Percentiles rank a stretch among this genome's conserved stretches.
Conservation (phyloP, 2,888 invertebrate species). For the Diplolepis rosae region DNA sequence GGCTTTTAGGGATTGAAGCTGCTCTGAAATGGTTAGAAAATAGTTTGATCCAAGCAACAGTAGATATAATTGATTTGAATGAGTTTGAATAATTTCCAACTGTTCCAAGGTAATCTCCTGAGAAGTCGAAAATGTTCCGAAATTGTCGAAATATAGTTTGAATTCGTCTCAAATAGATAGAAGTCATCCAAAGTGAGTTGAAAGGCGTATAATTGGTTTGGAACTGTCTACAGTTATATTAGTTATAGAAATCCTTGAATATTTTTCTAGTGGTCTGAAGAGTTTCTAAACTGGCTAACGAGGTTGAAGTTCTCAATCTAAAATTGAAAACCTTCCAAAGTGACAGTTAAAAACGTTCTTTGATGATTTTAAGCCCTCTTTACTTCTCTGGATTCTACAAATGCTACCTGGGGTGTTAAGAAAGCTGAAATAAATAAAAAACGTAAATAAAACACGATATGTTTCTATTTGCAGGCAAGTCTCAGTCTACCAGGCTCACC, state of each 20-base stretch:
- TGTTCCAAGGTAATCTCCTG: not conserved
- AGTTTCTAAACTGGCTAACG: no score
- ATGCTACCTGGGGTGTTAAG: not conserved
- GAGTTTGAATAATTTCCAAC: not conserved
- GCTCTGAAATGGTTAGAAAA: not conserved
- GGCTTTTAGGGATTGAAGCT: not conserved
- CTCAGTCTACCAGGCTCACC: slow-evolving; percentile 97
- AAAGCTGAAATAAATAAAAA: not conserved
- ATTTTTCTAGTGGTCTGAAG: no score
- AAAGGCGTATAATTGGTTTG: no score
- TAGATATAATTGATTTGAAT: no score
- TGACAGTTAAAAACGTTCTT: not conserved
- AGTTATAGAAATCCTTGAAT: no score
- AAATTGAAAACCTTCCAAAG: not conserved
- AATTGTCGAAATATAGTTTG: not conserved
- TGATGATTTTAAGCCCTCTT: not conserved
- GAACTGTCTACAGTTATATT: no score
- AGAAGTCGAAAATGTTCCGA: not conserved
- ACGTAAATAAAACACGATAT: not conserved
- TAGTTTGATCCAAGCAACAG: no score
- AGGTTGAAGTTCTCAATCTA: no score
- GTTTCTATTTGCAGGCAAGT: slow-evolving; percentile 83
- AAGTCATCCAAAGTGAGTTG: not conserved
- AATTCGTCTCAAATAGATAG: not conserved
- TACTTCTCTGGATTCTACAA: not conserved